phyloP scores from a whole-genome alignment of 2,113 vertebrate genomes.

The Callipepla squamata region DNA sequence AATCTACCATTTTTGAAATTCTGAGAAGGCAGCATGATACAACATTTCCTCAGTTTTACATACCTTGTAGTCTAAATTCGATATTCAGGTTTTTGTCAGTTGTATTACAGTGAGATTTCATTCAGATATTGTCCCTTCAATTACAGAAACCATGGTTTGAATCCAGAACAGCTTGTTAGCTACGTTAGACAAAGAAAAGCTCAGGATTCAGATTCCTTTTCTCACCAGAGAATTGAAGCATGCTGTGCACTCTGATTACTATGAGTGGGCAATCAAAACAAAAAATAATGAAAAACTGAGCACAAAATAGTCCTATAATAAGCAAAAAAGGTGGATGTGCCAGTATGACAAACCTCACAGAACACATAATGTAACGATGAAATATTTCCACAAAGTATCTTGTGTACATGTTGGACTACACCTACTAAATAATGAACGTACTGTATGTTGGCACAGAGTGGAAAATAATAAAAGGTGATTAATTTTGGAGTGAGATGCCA shows the following conservation, averaged over 20 bases:
- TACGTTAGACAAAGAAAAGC: background rate
- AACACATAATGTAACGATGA: background rate
- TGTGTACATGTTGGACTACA: background rate
- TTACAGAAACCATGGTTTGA: background rate
- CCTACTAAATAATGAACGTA: slow-evolving; percentile 18
- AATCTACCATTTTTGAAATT: background rate
- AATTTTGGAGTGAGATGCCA: background rate
- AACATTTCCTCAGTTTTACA: background rate
- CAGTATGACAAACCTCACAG: background rate
- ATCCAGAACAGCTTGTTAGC: slow-evolving; percentile 13
- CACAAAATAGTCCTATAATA: background rate
- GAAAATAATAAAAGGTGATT: slow-evolving; percentile 3
- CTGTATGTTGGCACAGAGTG: background rate
- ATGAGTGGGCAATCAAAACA: slow-evolving; percentile 18
- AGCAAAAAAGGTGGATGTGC: background rate
- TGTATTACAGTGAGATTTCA: background rate
- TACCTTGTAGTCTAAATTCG: background rate
- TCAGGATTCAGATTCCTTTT: background rate
- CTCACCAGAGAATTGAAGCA: background rate
- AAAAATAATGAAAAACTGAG: background rate
- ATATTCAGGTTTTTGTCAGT: background rate
- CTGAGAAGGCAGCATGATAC: background rate
- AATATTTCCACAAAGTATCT: background rate
- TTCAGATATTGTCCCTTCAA: background rate
- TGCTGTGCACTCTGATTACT: background rate